Evolutionary conservation across 2,797 vertebrate species (phyloP), one percentile per base, ranked within the genome.

Genomic region (Triplophysa yarkandensis): DNA sequence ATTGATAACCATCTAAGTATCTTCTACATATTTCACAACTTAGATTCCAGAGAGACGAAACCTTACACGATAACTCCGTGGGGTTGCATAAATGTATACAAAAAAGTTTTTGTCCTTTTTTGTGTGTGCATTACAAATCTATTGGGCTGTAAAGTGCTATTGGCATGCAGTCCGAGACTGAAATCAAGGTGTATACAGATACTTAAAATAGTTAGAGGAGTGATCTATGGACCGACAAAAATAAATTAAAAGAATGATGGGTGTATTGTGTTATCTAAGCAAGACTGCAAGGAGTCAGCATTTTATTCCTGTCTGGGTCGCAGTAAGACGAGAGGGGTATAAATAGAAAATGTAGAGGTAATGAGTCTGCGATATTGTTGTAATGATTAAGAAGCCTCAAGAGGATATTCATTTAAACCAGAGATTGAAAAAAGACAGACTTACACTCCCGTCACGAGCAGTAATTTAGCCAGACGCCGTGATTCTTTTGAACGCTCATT

Each of bases 291-390:
- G 63, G 67, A 77, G 77, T 77, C 68, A 72, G 58, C 30, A 1
- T 67, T 79, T 67, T 64, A 4, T 16, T 60, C 28, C 46, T 68
- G 64, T 58, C 72, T 80, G 25, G 54, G 70, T 36, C 39, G 10
- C 58, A 66, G 64, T 75, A 67, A 75, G 50, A 69, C 27, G 13
- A 77, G 55, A 69, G 41, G 41, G 19, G n/a, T 80, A 77, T 65
- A 77, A 83, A 82, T 82, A 82, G 68, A 55, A 74, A 52, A 65
- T 17, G 60, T 25, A 71, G 48, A 71, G 39, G 63, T 79, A 76
- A 79, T 61, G 71, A 60, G 52, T 68, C 71, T 75, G 36, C 71
- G 68, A 68, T 77, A 71, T 48, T 64, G 60, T 77, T 64, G 61
- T 68, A 60, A 70, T 79, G 58, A 76, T 77, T 60, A 70, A 67